Base-by-base conservation (phyloP, 2,888 invertebrate species). In the Pycnomerus fuliginosus region DNA sequence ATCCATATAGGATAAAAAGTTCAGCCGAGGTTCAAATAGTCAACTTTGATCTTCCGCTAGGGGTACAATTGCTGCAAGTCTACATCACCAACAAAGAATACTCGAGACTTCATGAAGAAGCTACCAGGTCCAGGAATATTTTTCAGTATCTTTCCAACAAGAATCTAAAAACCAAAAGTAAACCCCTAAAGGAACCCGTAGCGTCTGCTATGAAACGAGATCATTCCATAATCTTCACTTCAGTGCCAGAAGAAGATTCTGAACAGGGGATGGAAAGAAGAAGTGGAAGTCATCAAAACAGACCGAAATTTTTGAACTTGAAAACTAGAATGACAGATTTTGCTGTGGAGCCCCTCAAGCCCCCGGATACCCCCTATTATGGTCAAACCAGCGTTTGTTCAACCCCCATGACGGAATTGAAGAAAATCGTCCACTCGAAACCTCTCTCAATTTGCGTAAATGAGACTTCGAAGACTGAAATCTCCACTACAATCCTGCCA, bases 1-100 rank as follows among this genome's bases (percentile, higher is more conserved):
- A 91, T 74, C 90, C 90, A 0, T 86, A 86, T 64, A 78, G 88
- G 57, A 85, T 91, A 67, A 90, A 88, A 74, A 83, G 85, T 1
- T 86, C 90, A 0, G 90, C 88, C 0, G 89, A 90, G 67, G 74
- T 76, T 25, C 73, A 87, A 20, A 64, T 72, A 29, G 76, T 78
- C 0, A 80, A 80, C 52, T 87, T 86, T 54, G 84, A 88, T 32
- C 70, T 91, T 40, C 92, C 92, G 0, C 73, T 84, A 11, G 91
- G 91, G 1, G 87, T 90, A 0, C 87, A 90, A 65, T 77, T 93
- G 45, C 71, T 93, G 20, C 80, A 82, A 15, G 85, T 92, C 1
- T 92, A 87, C 62, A 76, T 93, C 16, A 79, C 82, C 1, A 76
- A 76, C 45, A 76, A 78, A 40, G 82, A 85, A 49, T 83, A 81